Evolutionary conservation across 2,113 vertebrate species (phyloP).

Genomic region (Rhynchomys soricoides): DNA sequence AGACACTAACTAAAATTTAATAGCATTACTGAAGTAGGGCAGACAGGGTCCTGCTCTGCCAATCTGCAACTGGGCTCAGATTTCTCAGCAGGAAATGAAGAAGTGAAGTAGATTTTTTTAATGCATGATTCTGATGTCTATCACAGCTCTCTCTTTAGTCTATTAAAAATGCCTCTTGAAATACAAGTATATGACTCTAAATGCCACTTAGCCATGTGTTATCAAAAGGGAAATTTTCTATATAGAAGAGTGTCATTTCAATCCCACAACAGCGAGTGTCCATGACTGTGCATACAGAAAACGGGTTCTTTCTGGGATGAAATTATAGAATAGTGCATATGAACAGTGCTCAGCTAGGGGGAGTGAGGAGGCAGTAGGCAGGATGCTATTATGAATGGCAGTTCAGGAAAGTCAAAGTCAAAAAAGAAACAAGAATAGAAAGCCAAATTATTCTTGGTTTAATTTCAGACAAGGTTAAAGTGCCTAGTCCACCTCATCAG

Average conservation of each 20-base stretch:
- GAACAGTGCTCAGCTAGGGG: neutral
- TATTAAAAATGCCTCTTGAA: slow-evolving; percentile 39
- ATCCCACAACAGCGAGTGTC: neutral
- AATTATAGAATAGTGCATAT: neutral
- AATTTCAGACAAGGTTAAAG: neutral
- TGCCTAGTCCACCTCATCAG: neutral
- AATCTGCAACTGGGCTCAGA: neutral
- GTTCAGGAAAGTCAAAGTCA: neutral
- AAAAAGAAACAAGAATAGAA: neutral
- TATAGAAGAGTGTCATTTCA: slow-evolving; percentile 3
- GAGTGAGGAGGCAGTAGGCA: neutral
- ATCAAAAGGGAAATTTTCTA: neutral
- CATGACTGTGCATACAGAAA: slow-evolving; percentile 9
- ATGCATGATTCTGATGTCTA: neutral
- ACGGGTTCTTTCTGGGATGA: neutral
- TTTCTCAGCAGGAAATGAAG: neutral
- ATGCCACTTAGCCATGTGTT: neutral
- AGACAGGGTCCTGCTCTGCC: neutral
- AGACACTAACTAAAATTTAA: neutral
- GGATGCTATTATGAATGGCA: neutral
- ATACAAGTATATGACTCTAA: neutral
- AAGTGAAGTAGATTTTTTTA: neutral
- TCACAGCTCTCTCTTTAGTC: neutral
- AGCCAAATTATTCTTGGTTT: neutral
- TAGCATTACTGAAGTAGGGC: neutral